Conservation (phyloP, 2,888 invertebrate genomes). For the Agrochola litura region DNA sequence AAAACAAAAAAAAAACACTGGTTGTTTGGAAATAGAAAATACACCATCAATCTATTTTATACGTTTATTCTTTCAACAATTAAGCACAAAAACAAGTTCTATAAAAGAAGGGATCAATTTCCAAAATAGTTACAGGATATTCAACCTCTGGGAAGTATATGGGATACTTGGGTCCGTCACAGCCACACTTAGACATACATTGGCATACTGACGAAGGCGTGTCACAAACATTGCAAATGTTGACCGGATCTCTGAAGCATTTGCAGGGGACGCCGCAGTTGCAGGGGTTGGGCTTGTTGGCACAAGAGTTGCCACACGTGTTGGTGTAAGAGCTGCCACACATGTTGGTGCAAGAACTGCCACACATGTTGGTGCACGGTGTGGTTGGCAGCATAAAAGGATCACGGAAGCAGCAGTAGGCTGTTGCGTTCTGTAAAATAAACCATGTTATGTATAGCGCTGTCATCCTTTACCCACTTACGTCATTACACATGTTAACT, state of each 20-base stretch:
- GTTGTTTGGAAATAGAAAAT: not conserved
- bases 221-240: conserved; percentile 66
- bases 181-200: conserved; percentile 47
- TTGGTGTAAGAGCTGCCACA: conserved; percentile 63
- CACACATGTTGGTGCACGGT: conserved; percentile 63
- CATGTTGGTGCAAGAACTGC: conserved; percentile 54
- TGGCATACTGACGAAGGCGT: conserved; percentile 61
- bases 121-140: conserved; percentile 74
- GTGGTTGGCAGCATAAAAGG: conserved; percentile 63
- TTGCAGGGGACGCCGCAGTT: conserved; percentile 52
- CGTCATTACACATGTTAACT: not conserved
- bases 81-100: conserved; percentile 64
- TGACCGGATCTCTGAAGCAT: conserved; percentile 68
- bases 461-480: not conserved
- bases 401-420: conserved; percentile 72
- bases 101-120: conserved; percentile 74
- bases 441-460: not conserved
- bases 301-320: conserved; percentile 56
- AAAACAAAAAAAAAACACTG: too few relatives aligned
- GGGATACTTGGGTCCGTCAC: conserved; percentile 48
- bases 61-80: conserved; percentile 20
- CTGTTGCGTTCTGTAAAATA: conserved; percentile 65
- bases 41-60: not conserved
- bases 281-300: conserved; percentile 41
- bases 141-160: conserved; percentile 81